phyloP scores from a whole-genome alignment of 2,888 invertebrate genomes.

The Eristalinus sepulchralis region DNA sequence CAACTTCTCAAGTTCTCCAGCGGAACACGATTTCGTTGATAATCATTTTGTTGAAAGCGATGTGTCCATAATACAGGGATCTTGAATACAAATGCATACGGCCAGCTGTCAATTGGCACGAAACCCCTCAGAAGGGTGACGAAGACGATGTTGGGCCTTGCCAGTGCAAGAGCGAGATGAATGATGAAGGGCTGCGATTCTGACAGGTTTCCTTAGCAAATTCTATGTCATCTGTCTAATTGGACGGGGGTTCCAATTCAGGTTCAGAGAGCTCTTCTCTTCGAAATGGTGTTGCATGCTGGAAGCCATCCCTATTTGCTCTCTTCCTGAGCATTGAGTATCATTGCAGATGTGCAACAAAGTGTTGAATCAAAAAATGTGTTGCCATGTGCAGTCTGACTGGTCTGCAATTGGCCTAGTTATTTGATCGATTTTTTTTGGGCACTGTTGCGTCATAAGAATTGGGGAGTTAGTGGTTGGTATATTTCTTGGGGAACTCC shows the following conservation, averaged over 20 bases:
- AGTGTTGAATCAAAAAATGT: constrained; percentile 18
- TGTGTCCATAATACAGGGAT: not conserved
- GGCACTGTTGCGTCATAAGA: constrained; percentile 37
- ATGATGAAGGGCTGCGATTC: not conserved
- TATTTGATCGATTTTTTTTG: constrained; percentile 32
- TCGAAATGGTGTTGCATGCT: constrained; percentile 19
- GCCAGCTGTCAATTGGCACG: constrained; percentile 38
- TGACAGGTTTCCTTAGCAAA: constrained; percentile 35
- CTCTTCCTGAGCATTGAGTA: not conserved
- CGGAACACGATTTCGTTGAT: not conserved
- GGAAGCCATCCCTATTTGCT: not conserved
- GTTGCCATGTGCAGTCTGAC: constrained; percentile 22
- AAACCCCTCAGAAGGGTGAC: not conserved
- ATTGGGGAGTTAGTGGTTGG: not conserved
- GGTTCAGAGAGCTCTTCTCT: constrained; percentile 5
- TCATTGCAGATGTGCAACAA: constrained; percentile 40
- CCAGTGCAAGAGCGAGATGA: constrained; percentile 6
- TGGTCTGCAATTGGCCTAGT: not conserved
- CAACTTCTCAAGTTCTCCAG: not conserved
- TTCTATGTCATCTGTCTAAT: constrained; percentile 12
- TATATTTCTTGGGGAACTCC: not conserved
- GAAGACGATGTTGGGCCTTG: not conserved
- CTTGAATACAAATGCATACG: constrained; percentile 28
- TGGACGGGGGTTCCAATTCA: constrained; percentile 22
- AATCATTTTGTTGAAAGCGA: not conserved